Evolutionary conservation across 2,888 invertebrate genomes (phyloP), one percentile per base, ranked within the genome.

Genomic region (Gandaritis pyraliata): DNA sequence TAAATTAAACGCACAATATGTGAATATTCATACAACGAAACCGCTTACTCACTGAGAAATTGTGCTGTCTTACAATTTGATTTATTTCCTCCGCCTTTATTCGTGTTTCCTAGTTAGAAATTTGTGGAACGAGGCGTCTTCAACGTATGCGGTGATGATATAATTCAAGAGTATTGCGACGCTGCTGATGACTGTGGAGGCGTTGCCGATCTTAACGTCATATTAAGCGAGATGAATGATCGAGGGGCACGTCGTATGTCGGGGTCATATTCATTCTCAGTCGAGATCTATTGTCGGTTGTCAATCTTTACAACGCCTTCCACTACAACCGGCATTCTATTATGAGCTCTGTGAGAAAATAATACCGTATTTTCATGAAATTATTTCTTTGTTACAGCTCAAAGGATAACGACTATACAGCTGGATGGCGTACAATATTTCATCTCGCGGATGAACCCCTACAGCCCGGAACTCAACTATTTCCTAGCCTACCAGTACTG

Each of bases 401-500:
- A 97, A 93, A 95, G 96, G 89, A 97, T 96, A 90, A 96, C 96
- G 66, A 97, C 96, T 72, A 96, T 97, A 75, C 96, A 96, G 83
- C 87, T 97, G 77, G 96, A 96, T 90, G 96, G 96, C 65, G 96
- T 96, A 61, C 96, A 96, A 82, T 97, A 97, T 84, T 97, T 96
- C 83, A 95, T 97, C 71, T 96, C 96, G 76, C 93, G 96, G 80
- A 96, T 96, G 96, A 96, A 96, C 86, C 96, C 96, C 11, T 97
- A 96, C 87, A 96, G 96, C 69, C 96, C 96, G 30, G 96, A 96
- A 85, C 93, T 97, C 68, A 97, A 97, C 88, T 97, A 96, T 84
- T 97, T 96, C 93, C 92, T 97, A 79, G 96, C 97, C 50, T 97
- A 97, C 87, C 96, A 97, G 81, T 97, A 97, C 81, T 97, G 97